These are phyloP conservation scores for Paramuricea clavata DNA, from an alignment of 92 coral and sea anemone species.

Conservation along the genomic window DNA sequence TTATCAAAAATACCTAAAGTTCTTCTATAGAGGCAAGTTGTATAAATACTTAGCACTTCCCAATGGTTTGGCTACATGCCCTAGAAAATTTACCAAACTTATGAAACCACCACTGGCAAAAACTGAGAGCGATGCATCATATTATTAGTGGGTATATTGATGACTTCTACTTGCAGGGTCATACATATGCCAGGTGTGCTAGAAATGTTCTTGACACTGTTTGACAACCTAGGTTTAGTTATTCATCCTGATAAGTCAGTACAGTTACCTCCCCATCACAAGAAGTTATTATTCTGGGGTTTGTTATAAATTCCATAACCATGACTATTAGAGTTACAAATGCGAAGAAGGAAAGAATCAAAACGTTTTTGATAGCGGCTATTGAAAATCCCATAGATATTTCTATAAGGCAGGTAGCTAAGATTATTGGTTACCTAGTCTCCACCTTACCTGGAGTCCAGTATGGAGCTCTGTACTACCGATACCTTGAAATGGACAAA, in stretches of 20 bases:
- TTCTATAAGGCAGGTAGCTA: constrained; percentile 56
- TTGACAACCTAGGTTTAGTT: constrained; percentile 12
- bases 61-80: constrained; percentile 25
- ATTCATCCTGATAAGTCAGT: constrained; percentile 27
- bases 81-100: constrained; percentile 19
- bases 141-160: constrained; percentile 17
- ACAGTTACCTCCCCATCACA: background rate
- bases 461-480: constrained; percentile 69
- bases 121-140: constrained; percentile 6
- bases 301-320: constrained; percentile 16
- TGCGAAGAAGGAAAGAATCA: background rate
- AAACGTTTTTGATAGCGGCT: background rate
- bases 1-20: constrained; percentile 40
- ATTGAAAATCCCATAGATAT: background rate
- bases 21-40: constrained; percentile 35
- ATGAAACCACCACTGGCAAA: constrained; percentile 12
- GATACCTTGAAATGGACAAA: constrained; percentile 60
- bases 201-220: constrained; percentile 8
- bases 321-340: constrained; percentile 26
- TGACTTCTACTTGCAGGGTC: constrained; percentile 38
- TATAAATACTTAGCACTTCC: constrained; percentile 56
- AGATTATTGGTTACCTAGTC: constrained; percentile 66
- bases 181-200: background rate
- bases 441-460: constrained; percentile 67
- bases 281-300: constrained; percentile 24